Evolutionary conservation across 2,888 invertebrate genomes (phyloP), one percentile per base, ranked within the genome.

Genomic region (Hirtodrosophila histrioides): DNA sequence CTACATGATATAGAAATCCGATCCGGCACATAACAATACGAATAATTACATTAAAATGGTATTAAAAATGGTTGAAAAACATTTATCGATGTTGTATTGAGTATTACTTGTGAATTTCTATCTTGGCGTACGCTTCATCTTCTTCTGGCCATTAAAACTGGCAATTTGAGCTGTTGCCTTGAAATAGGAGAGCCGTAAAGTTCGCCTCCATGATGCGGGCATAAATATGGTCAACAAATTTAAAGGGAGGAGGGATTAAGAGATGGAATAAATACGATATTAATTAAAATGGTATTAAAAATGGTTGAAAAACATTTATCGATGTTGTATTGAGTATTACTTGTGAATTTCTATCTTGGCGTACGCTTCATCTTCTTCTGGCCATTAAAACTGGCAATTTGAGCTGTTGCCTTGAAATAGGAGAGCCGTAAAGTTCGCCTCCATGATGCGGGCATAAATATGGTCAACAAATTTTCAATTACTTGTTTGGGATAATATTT

Each of bases 401-500:
- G 48, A 43, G 36, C 45, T 36, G 9, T 29, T 43, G 64, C 23
- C 40, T 40, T 12, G 10, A 41, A 46, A 43, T 41, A 29, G 29
- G 36, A 8, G 12, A 17, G 40, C 53, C 39, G 37, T 24, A 44
- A 55, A 64, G 60, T 65, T 46, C 66, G 46, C 41, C 45, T 45
- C 41, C 60, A 43, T 73, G 67, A 60, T 51, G 62, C 57, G 57
- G 44, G 49, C 80, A 86, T 86, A 80, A 80, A 80, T 83, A 77
- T 49, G 64, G 67, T 61, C 81, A 77, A 84, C 87, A 81, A 86
- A 81, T 84, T 82, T 82, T 86, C 88, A 82, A 82, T 82, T 82
- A 88, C 86, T 78, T 87, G 86, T 82, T 86, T 86, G 86, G 75
- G 76, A 82, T 88, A 84, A 88, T 88, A 84, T 84, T 88, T 88